Evolutionary conservation across 2,888 invertebrate species (phyloP).

Genomic region (Pyralis farinalis): DNA sequence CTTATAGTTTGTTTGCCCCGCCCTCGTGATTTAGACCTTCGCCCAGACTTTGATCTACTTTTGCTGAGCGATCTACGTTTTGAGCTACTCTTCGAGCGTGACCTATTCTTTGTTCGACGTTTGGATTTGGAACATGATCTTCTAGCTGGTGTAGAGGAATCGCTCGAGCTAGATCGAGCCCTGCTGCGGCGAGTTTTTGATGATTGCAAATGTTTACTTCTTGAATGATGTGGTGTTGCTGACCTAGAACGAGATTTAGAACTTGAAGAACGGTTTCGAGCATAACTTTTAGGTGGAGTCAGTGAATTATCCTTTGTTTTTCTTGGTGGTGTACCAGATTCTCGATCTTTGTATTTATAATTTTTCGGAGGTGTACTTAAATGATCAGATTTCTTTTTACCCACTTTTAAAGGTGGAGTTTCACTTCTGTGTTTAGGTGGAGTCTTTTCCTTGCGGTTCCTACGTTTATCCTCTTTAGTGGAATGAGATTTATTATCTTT

Average conservation of each 20-base stretch:
- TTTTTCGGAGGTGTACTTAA: constrained; percentile 41
- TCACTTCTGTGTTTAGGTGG: constrained; percentile 37
- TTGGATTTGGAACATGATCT: constrained; percentile 39
- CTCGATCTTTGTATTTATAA: constrained; percentile 40
- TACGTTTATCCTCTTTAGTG: constrained; percentile 36
- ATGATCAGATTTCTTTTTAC: constrained; percentile 33
- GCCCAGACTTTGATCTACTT: constrained; percentile 34
- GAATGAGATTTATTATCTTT: constrained; percentile 30
- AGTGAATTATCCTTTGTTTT: constrained; percentile 52
- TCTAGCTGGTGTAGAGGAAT: constrained; percentile 38
- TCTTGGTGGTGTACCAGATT: constrained; percentile 36
- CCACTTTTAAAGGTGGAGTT: constrained; percentile 30
- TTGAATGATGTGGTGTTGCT: constrained; percentile 33
- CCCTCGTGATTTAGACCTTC: constrained; percentile 40
- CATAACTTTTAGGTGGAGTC: constrained; percentile 67
- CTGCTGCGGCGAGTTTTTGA: constrained; percentile 33
- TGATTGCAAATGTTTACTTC: constrained; percentile 28
- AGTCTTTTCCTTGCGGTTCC: constrained; percentile 32
- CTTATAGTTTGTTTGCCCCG: constrained; percentile 33
- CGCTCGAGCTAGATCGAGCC: constrained; percentile 30
- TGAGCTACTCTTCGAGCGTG: constrained; percentile 45
- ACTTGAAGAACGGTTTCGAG: constrained; percentile 47
- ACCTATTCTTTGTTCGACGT: constrained; percentile 37
- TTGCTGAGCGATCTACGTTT: constrained; percentile 38
- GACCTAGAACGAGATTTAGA: constrained; percentile 51